phyloP scores from a whole-genome alignment of 2,888 invertebrate genomes.

The Hyles lineata region DNA sequence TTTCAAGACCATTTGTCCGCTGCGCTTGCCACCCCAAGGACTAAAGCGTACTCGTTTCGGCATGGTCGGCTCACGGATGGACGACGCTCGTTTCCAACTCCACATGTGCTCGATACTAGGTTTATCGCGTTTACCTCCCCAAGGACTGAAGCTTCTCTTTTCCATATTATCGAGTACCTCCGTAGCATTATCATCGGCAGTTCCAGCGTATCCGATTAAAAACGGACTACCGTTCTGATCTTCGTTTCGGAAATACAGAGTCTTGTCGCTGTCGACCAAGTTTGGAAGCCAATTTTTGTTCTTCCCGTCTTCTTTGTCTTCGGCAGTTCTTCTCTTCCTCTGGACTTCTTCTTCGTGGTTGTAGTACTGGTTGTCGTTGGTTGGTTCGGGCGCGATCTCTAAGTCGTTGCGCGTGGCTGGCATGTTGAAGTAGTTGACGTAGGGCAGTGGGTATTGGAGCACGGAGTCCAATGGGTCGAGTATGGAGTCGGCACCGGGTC shows the following conservation, averaged over 20 bases:
- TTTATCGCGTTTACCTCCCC: slow-evolving; percentile 73
- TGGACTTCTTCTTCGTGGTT: slow-evolving; percentile 37
- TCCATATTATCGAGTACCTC: slow-evolving; percentile 50
- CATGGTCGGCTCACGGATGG: slow-evolving; percentile 74
- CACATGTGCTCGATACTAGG: slow-evolving; percentile 63
- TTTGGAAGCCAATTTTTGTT: slow-evolving; percentile 60
- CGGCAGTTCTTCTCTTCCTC: slow-evolving; percentile 50
- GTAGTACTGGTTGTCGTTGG: slow-evolving; percentile 46
- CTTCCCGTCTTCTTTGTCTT: slow-evolving; percentile 47
- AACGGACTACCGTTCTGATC: slow-evolving; percentile 48
- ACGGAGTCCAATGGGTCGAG: slow-evolving; percentile 55
- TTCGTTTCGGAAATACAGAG: slow-evolving; percentile 53
- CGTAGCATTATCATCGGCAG: slow-evolving; percentile 54
- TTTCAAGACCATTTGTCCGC: slow-evolving; percentile 73
- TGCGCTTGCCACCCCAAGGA: slow-evolving; percentile 79
- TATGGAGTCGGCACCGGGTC: slow-evolving; percentile 51
- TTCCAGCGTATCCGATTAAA: slow-evolving; percentile 44
- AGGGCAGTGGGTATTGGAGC: slow-evolving; percentile 56
- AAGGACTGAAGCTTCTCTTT: slow-evolving; percentile 76
- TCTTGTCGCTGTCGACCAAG: slow-evolving; percentile 60
- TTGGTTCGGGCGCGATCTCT: slow-evolving; percentile 29
- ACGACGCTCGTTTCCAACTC: slow-evolving; percentile 71
- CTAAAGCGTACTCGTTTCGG: slow-evolving; percentile 79
- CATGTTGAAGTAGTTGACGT: slow-evolving; percentile 59
- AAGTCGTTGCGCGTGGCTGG: slow-evolving; percentile 38